These are phyloP conservation scores for Pangasius krempfi DNA, from an alignment of 2,797 vertebrate species.

Conservation along the genomic window DNA sequence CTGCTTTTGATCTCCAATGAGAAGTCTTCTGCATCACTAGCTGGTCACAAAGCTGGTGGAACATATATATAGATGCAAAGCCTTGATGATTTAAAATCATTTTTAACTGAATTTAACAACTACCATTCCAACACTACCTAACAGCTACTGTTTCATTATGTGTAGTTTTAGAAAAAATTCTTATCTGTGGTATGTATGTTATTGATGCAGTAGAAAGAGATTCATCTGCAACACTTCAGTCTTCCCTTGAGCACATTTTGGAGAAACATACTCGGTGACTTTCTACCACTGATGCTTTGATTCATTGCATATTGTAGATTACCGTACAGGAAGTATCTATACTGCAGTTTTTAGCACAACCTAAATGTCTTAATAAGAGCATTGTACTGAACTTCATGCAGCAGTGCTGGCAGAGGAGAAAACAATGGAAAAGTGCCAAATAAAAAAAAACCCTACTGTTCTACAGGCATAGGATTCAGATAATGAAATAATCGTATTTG, in stretches of 20 bases:
- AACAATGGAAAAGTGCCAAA: slow-evolving; percentile 50
- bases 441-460: slow-evolving; percentile 67
- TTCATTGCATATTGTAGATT: background rate
- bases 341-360: background rate
- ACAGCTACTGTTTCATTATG: background rate
- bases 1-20: slow-evolving; percentile 65
- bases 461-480: slow-evolving; percentile 74
- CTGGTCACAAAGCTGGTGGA: slow-evolving; percentile 69
- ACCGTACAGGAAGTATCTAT: background rate
- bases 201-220: background rate
- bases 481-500: slow-evolving; percentile 82
- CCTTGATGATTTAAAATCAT: background rate
- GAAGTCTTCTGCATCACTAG: slow-evolving; percentile 70
- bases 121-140: background rate
- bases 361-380: background rate
- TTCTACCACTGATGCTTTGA: background rate
- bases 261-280: background rate
- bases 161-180: background rate
- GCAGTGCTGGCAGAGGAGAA: slow-evolving; percentile 45
- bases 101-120: background rate
- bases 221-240: background rate
- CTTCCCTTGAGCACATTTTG: background rate
- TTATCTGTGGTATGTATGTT: background rate
- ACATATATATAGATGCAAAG: slow-evolving; percentile 38
- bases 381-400: background rate